Percentiles rank a stretch among this genome's conserved stretches.
Evolutionary conservation across 2,888 invertebrate genomes (phyloP).

Genomic region (Lordiphosa andalusiaca): DNA sequence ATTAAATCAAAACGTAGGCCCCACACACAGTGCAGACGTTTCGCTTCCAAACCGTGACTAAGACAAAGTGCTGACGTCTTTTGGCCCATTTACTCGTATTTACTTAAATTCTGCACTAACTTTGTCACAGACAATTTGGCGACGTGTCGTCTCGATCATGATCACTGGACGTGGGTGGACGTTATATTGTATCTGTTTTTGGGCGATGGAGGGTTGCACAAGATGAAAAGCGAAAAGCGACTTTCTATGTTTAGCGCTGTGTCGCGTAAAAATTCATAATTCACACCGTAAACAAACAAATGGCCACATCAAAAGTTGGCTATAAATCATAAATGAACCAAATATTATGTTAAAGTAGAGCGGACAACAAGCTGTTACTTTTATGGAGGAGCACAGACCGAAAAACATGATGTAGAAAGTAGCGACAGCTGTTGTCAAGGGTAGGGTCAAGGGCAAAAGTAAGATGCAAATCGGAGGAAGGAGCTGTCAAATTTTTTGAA

Average conservation of each 20-base stretch:
- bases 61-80: constrained; percentile 61
- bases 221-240: constrained; percentile 57
- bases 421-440: constrained; percentile 19
- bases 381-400: constrained; percentile 1
- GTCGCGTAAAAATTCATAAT: constrained; percentile 53
- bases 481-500: too few relatives aligned
- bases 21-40: constrained; percentile 34
- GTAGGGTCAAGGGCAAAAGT: neutral
- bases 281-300: constrained; percentile 38
- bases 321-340: constrained; percentile 58
- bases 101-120: constrained; percentile 59
- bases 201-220: constrained; percentile 31
- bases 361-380: constrained; percentile 18
- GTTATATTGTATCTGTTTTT: constrained; percentile 11
- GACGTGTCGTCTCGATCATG: constrained; percentile 34
- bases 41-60: constrained; percentile 56
- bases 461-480: too few relatives aligned
- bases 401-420: constrained; percentile 20
- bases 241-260: constrained; percentile 51
- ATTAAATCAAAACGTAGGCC: constrained; percentile 26
- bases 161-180: constrained; percentile 29
- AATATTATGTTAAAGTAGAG: neutral
- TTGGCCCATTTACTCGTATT: constrained; percentile 31
- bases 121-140: constrained; percentile 66
- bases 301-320: constrained; percentile 62